A percentile compares a stretch with the other conserved stretches of the same genome.
Evolutionary conservation across 2,797 vertebrate genomes (phyloP).

Genomic region (Cetoscarus ocellatus): DNA sequence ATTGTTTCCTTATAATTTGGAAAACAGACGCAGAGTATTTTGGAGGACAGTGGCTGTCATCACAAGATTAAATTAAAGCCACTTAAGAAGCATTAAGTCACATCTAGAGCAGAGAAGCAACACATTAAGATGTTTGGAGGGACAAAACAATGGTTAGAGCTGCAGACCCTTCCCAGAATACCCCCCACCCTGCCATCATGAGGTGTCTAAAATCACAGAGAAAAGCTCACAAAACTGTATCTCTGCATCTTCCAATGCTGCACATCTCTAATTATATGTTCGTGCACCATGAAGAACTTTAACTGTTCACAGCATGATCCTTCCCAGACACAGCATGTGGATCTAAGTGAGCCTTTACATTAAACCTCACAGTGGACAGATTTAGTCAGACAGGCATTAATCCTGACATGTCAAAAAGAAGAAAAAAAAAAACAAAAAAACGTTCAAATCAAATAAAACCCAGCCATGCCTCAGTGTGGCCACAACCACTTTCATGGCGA

Average conservation of each 20-base stretch:
- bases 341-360: conserved; percentile 61
- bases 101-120: conserved; percentile 49
- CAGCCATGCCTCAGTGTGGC: conserved; percentile 61
- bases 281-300: conserved; percentile 37
- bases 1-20: conserved; percentile 26
- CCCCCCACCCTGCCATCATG: conserved; percentile 39
- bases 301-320: conserved; percentile 22
- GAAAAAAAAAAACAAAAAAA: conserved; percentile 28
- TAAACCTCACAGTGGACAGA: conserved; percentile 65
- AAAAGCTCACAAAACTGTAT: conserved; percentile 6
- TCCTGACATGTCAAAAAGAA: conserved; percentile 46
- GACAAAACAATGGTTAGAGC: conserved; percentile 59
- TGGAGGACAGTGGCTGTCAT: conserved; percentile 22
- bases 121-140: conserved; percentile 26
- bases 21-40: conserved; percentile 41
- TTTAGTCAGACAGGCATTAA: conserved; percentile 65
- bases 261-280: conserved; percentile 61
- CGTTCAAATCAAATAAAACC: conserved; percentile 42
- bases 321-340: conserved; percentile 38
- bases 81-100: conserved; percentile 53
- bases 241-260: conserved; percentile 23
- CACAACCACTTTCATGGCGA: conserved; percentile 64
- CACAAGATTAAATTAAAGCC: conserved; percentile 50
- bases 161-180: conserved; percentile 58
- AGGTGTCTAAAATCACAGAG: conserved; percentile 13